Conservation (phyloP, 2,888 invertebrate genomes). For the Pterobdella sp. region DNA sequence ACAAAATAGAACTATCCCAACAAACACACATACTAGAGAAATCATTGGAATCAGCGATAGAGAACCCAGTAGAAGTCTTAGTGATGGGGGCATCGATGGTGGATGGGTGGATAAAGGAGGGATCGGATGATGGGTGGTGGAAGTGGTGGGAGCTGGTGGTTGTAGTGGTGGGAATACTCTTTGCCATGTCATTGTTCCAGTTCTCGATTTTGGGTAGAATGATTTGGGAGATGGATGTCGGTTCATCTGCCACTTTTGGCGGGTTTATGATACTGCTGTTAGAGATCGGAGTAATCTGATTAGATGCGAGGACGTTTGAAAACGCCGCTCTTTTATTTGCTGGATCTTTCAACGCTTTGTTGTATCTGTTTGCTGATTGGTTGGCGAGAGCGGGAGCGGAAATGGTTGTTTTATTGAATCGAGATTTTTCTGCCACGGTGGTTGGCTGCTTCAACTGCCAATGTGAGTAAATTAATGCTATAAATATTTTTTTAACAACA, state of each 20-base stretch:
- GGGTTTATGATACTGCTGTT: not conserved
- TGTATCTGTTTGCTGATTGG: not conserved
- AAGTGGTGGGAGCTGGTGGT: not conserved
- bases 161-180: constrained; percentile 42
- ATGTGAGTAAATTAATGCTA: too few relatives aligned
- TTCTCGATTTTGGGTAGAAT: constrained; percentile 49
- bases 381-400: not conserved
- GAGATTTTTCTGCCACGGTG: not conserved
- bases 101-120: not conserved
- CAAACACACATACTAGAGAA: not conserved
- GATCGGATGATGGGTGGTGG: not conserved
- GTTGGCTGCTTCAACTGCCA: not conserved
- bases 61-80: not conserved
- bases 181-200: constrained; percentile 51
- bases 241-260: not conserved
- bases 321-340: constrained; percentile 2
- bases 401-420: constrained; percentile 4
- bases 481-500: too few relatives aligned
- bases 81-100: not conserved
- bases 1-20: not conserved
- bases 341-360: not conserved
- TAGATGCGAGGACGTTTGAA: not conserved
- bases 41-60: not conserved
- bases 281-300: not conserved
- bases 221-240: not conserved